Conservation (phyloP, 2,113 vertebrate genomes). For the Urocitellus parryii region DNA sequence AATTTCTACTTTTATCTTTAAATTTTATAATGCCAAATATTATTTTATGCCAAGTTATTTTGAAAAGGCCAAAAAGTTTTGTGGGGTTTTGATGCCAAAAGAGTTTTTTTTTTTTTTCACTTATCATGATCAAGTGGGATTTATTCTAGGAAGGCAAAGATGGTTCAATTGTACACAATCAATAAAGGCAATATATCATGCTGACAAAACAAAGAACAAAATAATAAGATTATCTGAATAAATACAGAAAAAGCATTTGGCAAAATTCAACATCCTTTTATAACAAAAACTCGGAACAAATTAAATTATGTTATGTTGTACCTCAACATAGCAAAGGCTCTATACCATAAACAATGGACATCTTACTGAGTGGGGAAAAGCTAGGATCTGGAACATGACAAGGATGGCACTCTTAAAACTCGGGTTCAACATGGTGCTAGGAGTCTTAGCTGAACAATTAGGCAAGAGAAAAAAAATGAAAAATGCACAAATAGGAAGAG, state of each 20-base stretch:
- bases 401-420: background rate
- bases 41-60: background rate
- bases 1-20: background rate
- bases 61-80: background rate
- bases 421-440: background rate
- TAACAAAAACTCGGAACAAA: background rate
- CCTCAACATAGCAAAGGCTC: background rate
- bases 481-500: background rate
- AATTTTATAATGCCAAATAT: background rate
- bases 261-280: background rate
- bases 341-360: background rate
- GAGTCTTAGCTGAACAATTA: background rate
- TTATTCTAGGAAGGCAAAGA: background rate
- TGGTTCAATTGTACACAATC: background rate
- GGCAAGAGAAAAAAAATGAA: background rate
- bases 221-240: background rate
- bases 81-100: background rate
- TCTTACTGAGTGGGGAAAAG: background rate
- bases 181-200: background rate
- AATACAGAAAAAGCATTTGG: background rate
- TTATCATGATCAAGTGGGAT: background rate
- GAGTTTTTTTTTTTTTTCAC: background rate
- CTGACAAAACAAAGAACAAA: background rate
- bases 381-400: background rate
- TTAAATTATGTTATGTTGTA: background rate